Base-by-base conservation (phyloP, 2,113 vertebrate species). In the Terrapene triunguis region DNA sequence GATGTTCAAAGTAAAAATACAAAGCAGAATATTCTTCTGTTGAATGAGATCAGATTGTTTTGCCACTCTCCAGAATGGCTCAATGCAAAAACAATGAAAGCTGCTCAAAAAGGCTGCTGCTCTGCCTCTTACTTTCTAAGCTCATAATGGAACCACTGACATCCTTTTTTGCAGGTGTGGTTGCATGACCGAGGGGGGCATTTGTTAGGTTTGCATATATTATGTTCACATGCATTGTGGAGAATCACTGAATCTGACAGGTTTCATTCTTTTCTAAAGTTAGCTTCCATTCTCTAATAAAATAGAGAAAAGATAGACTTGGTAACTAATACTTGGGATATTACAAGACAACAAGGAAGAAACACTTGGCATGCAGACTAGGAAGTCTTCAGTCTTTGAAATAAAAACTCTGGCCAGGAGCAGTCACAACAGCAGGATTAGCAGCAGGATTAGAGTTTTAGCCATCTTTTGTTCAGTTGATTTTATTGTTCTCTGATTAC, bases 261-360 rank as follows among this genome's bases (percentile, higher is more conserved):
- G 21, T 6, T 96, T 96, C 88, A 51, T 93, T 97, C 80, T 95
- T 89, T 59, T 72, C 17, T 74, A 90, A 96, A 97, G 88, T 92
- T 96, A 97, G 65, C 6, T 85, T 32, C 74, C 89, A 6, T 88
- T 95, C 65, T 94, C 50, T 96, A 96, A 97, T 94, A 95, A 96
- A 96, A 94, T 84, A 90, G 78, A 62, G 88, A 79, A 80, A 80
- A 47, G n/a, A 80, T 85, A 17, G 94, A 82, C 97, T 97, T 93
- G 72, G 51, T 95, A 95, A 96, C 97, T 95, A 95, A 93, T 89
- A 83, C 79, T 92, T 93, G 95, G 7, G 95, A 95, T 96, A 94
- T 82, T 94, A 96, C 89, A 90, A 95, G 42, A 48, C 27, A 95
- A 57, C 69, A 84, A 89, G 59, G 48, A 90, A 92, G 51, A 87